phyloP scores from a whole-genome alignment of 2,797 vertebrate species.

The Lithobates pipiens region DNA sequence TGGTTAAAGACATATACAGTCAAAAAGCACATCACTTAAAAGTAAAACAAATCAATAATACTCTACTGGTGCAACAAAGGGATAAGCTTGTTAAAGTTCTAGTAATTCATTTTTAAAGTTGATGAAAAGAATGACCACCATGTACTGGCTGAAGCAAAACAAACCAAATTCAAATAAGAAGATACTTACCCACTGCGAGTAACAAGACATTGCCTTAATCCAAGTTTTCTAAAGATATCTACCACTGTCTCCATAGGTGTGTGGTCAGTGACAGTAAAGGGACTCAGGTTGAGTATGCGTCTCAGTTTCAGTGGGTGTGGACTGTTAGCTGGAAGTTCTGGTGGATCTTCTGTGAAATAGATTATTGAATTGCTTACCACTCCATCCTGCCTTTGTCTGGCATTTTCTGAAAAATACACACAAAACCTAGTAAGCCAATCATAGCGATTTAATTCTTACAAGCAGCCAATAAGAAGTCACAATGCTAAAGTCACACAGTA shows the following conservation, averaged over 20 bases:
- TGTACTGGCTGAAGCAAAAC: neutral
- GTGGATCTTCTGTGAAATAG: constrained; percentile 94
- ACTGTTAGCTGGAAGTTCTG: constrained; percentile 86
- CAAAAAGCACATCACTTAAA: no score
- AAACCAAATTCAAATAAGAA: neutral
- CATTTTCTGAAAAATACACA: constrained; percentile 80
- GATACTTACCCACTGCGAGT: constrained; percentile 90
- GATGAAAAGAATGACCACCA: neutral
- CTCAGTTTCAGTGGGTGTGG: constrained; percentile 92
- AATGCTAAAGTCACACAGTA: no score
- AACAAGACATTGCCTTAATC: constrained; percentile 95
- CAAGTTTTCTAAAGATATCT: constrained; percentile 96
- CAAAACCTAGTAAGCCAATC: neutral
- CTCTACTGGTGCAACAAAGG: no score
- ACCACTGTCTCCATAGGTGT: constrained; percentile 98
- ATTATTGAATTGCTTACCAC: constrained; percentile 97
- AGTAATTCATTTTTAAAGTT: no score
- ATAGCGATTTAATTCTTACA: neutral
- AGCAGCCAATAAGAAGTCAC: neutral
- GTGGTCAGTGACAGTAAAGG: constrained; percentile 98
- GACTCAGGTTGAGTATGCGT: constrained; percentile 94
- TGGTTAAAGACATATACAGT: no score
- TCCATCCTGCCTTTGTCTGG: constrained; percentile 94
- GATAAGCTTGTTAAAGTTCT: no score
- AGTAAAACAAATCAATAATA: no score